phyloP scores from a whole-genome alignment of 2,797 vertebrate genomes.

The Artibeus lituratus region DNA sequence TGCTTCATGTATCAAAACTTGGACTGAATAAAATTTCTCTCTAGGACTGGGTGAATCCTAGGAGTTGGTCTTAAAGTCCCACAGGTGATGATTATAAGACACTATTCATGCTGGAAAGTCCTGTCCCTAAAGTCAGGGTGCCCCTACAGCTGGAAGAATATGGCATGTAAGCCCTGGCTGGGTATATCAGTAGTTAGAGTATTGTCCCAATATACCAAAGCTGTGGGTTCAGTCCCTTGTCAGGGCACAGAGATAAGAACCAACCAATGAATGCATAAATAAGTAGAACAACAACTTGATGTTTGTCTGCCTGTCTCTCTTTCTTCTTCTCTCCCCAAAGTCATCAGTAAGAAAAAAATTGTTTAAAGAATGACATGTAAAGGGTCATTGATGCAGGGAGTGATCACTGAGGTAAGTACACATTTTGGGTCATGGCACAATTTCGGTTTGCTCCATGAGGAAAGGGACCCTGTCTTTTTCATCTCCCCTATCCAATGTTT shows the following conservation, averaged over 20 bases:
- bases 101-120: neutral
- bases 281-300: neutral
- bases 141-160: neutral
- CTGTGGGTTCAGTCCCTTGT: neutral
- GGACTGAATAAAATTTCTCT: neutral
- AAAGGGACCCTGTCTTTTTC: neutral
- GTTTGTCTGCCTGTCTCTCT: neutral
- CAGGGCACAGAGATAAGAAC: neutral
- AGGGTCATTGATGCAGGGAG: accelerated
- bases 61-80: neutral
- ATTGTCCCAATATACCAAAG: neutral
- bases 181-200: neutral
- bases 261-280: neutral
- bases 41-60: neutral
- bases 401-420: neutral
- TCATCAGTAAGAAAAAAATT: neutral
- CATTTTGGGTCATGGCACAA: neutral
- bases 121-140: neutral
- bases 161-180: neutral
- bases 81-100: no score
- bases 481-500: neutral
- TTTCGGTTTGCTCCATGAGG: neutral
- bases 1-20: neutral
- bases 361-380: neutral
- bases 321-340: neutral